phyloP scores from a whole-genome alignment of 2,113 vertebrate genomes.

The Gulo gulo region DNA sequence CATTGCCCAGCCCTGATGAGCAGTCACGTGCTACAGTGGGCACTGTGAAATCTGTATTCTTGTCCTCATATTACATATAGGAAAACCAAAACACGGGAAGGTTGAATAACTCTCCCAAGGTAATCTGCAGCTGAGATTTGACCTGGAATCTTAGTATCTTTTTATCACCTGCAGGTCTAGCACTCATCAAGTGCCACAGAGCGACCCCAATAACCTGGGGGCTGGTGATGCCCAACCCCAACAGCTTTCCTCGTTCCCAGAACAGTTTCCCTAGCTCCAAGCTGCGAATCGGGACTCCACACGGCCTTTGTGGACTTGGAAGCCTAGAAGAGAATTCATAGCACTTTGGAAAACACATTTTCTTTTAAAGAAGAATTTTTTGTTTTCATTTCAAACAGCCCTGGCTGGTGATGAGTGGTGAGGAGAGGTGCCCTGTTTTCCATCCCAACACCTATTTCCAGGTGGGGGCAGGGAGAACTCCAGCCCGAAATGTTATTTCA shows the following conservation, averaged over 20 bases:
- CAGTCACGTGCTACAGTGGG: no score
- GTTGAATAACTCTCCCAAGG: not conserved
- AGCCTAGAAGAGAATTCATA: constrained; percentile 56
- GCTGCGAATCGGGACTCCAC: not conserved
- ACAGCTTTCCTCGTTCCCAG: not conserved
- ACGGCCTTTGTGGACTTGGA: not conserved
- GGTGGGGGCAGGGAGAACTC: constrained; percentile 55
- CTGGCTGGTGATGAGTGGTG: constrained; percentile 65
- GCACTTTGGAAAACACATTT: constrained; percentile 67
- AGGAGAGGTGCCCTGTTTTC: constrained; percentile 71
- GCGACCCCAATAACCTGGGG: not conserved
- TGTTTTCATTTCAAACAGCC: constrained; percentile 76
- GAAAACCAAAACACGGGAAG: not conserved
- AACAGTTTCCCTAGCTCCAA: not conserved
- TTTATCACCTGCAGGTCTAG: not conserved
- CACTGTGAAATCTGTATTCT: not conserved
- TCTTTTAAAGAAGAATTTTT: constrained; percentile 62
- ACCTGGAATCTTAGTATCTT: not conserved
- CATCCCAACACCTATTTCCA: constrained; percentile 73
- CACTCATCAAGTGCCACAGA: not conserved
- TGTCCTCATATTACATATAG: not conserved
- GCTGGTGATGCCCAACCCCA: not conserved
- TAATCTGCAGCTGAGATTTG: not conserved
- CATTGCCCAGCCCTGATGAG: not conserved
- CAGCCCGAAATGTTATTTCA: constrained; percentile 67